Base-by-base conservation (phyloP, 2,888 invertebrate genomes). In the Agrochola macilenta region DNA sequence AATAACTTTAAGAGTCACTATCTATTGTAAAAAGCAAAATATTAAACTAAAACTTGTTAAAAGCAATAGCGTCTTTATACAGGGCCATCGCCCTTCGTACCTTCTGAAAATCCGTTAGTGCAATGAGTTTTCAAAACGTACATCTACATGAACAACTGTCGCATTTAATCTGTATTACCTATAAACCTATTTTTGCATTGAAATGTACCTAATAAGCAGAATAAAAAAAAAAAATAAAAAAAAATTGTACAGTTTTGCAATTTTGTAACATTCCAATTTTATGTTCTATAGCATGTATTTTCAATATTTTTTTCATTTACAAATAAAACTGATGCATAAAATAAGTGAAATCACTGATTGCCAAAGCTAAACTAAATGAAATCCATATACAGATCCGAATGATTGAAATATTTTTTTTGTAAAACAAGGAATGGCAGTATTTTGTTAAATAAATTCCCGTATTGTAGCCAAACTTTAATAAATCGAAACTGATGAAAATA, bases 61-160 rank as follows among this genome's bases (percentile, higher is more conserved):
- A 39, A 49, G 30, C 49, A 9, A 39, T 61, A 63, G 30, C 20
- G 46, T 46, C 54, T 63, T 49, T 54, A 71, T 39, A 69, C 61
- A 63, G 20, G 52, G 71, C 43, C 57, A 35, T 81, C 35, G 57
- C 43, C 68, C 58, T 70, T 60, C 30, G 39, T 64, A 52, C 23
- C 46, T 64, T 65, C 52, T 70, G 63, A 78, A 70, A 68, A 78
- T 46, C 66, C 66, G 71, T 74, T 68, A 82, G 39, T 9, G 61
- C 66, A 68, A 58, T 66, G 66, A 78, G 69, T 70, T 54, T 61
- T 35, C 23, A 73, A 70, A 82, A 63, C 26, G 20, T 58, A 77
- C 26, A 57, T 74, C 17, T 61, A n/a, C 68, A n/a, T 17, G 14
- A 46, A 14, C 35, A 68, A 49, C 23, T 43, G 61, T 61, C 26